Conservation (phyloP, 2,797 vertebrate genomes). For the Anguilla pacifica region DNA sequence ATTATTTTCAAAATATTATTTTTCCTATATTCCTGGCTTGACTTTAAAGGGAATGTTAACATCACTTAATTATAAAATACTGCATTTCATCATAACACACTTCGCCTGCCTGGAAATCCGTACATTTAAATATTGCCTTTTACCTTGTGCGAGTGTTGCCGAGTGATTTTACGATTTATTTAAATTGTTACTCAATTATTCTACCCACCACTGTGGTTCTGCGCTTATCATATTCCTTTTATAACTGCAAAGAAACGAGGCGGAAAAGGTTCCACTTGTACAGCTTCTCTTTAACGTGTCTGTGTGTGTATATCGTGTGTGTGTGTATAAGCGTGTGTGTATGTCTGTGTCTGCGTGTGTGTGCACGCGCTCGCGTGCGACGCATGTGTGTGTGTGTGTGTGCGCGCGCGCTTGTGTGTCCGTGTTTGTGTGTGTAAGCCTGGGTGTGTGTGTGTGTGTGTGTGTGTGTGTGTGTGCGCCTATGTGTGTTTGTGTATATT, state of each 20-base stretch:
- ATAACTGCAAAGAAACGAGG: not conserved
- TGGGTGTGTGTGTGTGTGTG: not conserved
- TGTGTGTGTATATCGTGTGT: conserved; percentile 6
- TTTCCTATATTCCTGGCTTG: not conserved
- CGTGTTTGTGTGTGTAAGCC: not conserved
- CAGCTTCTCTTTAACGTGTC: not conserved
- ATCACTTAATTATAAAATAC: not conserved
- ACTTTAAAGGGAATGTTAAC: not conserved
- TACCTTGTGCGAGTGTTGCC: not conserved
- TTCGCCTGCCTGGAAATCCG: not conserved
- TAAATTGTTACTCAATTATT: not conserved
- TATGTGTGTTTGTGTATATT: not conserved
- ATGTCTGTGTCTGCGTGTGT: not conserved
- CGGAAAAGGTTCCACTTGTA: not conserved
- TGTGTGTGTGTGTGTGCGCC: not conserved
- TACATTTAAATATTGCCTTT: not conserved
- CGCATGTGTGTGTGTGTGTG: not conserved
- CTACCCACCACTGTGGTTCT: not conserved
- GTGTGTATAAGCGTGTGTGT: not conserved
- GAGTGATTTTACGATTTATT: not conserved
- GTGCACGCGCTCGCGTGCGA: not conserved
- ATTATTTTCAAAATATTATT: not conserved
- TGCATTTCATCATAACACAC: not conserved
- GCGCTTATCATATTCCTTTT: not conserved
- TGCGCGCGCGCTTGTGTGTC: not conserved